Evolutionary conservation across 2,797 vertebrate species (phyloP).

Genomic region (Amniataba percoides): DNA sequence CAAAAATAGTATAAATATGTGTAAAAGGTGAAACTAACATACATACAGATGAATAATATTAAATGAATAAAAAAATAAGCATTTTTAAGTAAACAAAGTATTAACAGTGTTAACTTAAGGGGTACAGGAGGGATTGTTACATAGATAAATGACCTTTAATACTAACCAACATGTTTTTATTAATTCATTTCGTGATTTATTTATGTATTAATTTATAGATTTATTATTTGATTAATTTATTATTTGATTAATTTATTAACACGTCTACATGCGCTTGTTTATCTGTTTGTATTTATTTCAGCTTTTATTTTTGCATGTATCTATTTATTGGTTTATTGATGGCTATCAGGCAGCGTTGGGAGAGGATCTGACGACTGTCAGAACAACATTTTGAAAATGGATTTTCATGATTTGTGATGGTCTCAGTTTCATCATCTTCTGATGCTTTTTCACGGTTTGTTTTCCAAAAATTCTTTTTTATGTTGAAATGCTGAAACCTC

Average conservation of each 20-base stretch:
- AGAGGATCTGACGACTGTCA: too few species aligned
- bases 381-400: not conserved
- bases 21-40: too few species aligned
- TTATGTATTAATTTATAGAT: too few species aligned
- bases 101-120: not conserved
- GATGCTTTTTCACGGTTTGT: slow-evolving; percentile 19
- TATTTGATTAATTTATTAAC: too few species aligned
- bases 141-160: too few species aligned
- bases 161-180: not conserved
- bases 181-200: not conserved
- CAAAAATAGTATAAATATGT: too few species aligned
- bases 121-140: too few species aligned
- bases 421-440: slow-evolving; percentile 28
- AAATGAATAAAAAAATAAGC: too few species aligned
- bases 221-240: too few species aligned
- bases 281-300: not conserved
- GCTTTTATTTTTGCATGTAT: not conserved
- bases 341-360: too few species aligned
- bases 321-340: not conserved
- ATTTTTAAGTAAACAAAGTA: not conserved
- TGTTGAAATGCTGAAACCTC: not conserved
- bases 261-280: too few species aligned
- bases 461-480: not conserved
- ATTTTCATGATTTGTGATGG: slow-evolving; percentile 5
- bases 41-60: too few species aligned